Evolutionary conservation across 2,888 invertebrate genomes (phyloP).

Genomic region (Aleiodes alternator): DNA sequence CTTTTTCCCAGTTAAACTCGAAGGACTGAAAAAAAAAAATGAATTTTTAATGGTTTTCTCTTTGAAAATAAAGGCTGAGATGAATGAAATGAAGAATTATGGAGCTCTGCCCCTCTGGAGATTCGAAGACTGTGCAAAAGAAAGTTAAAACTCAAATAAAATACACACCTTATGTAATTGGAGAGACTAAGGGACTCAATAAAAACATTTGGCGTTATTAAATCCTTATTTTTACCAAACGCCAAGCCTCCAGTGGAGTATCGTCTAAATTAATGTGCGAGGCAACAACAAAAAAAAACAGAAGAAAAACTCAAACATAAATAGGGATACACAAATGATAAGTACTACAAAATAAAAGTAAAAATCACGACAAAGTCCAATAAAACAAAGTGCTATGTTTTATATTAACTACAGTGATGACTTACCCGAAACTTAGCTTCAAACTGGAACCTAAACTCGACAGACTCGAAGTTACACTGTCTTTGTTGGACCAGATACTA

Average conservation of each 20-base stretch:
- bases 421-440: slow-evolving; percentile 90
- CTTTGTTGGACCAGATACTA: slow-evolving; percentile 73
- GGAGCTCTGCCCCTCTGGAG: neutral
- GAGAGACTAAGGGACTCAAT: slow-evolving; percentile 72
- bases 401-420: slow-evolving; percentile 10
- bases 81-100: slow-evolving; percentile 34
- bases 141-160: neutral
- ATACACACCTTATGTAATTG: slow-evolving; percentile 71
- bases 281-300: slow-evolving; percentile 52
- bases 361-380: neutral
- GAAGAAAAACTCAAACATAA: slow-evolving; percentile 55
- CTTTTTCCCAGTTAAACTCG: slow-evolving; percentile 89
- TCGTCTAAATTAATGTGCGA: slow-evolving; percentile 63
- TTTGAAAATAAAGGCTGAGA: slow-evolving; percentile 14
- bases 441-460: slow-evolving; percentile 89
- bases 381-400: slow-evolving; percentile 27
- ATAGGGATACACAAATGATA: slow-evolving; percentile 50
- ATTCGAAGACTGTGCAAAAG: no score
- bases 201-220: slow-evolving; percentile 69
- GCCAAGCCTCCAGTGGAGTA: slow-evolving; percentile 71
- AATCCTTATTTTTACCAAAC: slow-evolving; percentile 71
- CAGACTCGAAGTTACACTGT: slow-evolving; percentile 83
- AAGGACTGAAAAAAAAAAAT: slow-evolving; percentile 79
- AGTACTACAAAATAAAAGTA: slow-evolving; percentile 5
- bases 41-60: neutral